phyloP scores from a whole-genome alignment of 2,113 vertebrate species.

The Trogon melanurus region DNA sequence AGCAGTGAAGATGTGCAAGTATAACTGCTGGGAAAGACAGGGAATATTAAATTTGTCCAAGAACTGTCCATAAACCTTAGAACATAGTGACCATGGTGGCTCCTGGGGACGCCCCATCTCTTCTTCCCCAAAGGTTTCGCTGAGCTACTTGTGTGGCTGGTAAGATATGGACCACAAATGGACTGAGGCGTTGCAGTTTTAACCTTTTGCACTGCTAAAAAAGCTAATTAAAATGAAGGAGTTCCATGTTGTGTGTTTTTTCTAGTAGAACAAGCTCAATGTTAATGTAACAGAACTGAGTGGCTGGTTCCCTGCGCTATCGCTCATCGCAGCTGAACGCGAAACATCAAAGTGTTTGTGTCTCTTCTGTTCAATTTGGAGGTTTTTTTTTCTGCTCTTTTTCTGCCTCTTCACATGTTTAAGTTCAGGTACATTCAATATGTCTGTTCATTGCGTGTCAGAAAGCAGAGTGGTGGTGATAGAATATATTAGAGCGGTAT shows the following conservation, averaged over 20 bases:
- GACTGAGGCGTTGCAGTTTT: not conserved
- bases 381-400: not conserved
- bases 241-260: not conserved
- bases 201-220: not conserved
- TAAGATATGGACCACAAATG: not conserved
- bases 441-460: accelerated
- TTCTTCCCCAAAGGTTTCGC: not conserved
- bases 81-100: accelerated
- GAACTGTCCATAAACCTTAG: not conserved
- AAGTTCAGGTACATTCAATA: not conserved
- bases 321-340: not conserved
- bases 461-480: not conserved
- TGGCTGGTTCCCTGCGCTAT: not conserved
- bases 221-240: not conserved
- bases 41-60: not conserved
- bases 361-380: not conserved
- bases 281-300: not conserved
- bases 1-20: not conserved
- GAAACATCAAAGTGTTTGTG: not conserved
- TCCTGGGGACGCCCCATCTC: not conserved
- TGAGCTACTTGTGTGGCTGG: accelerated
- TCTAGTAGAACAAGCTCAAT: not conserved
- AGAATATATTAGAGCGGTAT: not conserved
- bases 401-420: not conserved
- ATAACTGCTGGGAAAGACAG: not conserved